Evolutionary conservation across 2,113 vertebrate species (phyloP), one percentile per base, ranked within the genome.

Genomic region (Bettongia penicillata): DNA sequence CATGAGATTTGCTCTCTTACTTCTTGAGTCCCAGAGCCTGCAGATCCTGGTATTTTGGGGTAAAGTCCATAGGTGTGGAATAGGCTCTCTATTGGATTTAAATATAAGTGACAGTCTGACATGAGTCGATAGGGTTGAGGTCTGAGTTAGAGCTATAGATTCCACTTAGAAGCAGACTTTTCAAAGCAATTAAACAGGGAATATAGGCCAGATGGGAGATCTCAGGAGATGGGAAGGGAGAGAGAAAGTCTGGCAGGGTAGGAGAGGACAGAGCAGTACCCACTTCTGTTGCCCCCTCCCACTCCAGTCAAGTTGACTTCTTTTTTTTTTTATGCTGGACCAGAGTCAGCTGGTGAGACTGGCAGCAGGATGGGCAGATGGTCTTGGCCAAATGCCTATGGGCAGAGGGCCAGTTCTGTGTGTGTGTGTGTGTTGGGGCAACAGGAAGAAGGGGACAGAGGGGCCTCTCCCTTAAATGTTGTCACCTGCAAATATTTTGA

Each of bases 291-390:
- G 49, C 51, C 77, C 92, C 93, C 89, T 93, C 96, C 93, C 92
- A 93, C 77, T 53, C 94, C 92, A 93, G 91, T 51, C 95, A 98
- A 51, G 89, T 95, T 96, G 96, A 93, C 53, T 51, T 96, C 84
- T 57, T 96, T 91, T 96, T 93, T 96, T 91, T 93, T 96, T 91
- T 89, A 12, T 43, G 91, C 77, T 92, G 95, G 95, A 94, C 95
- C 93, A 93, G 93, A 91, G 96, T 93, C 97, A 96, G 97, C 96
- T 98, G 96, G 96, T 96, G 91, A 96, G 10, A 6, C 93, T 94
- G 95, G 94, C 94, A 95, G n/a, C 25, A 92, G 94, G 50, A 53
- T 37, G 51, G 92, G 52, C 77, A 97, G 77, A 95, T 61, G 14
- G 91, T 93, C 53, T 24, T 48, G 55, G 93, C 95, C 93, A 92